These are phyloP conservation scores for Tapirus terrestris DNA, from an alignment of 2,113 vertebrate species.

Conservation along the genomic window DNA sequence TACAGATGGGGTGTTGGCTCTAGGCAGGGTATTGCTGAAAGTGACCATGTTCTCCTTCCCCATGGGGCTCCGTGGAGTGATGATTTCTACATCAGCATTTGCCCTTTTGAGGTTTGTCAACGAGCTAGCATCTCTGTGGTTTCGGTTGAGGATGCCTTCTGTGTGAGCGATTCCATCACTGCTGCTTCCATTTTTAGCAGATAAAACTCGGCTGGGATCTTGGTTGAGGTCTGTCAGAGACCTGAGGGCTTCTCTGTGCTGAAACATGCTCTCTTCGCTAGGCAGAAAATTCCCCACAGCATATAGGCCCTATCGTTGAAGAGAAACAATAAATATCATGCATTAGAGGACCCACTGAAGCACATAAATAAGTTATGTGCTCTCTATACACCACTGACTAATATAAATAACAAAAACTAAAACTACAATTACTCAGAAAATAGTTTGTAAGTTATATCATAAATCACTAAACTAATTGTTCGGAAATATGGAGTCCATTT, in stretches of 20 bases:
- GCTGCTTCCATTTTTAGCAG: conserved; percentile 91
- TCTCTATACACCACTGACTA: background rate
- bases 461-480: background rate
- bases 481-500: background rate
- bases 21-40: conserved; percentile 97
- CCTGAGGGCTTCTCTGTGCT: conserved; percentile 87
- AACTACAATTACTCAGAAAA: background rate
- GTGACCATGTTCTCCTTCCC: conserved; percentile 97
- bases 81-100: conserved; percentile 95
- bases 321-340: conserved; percentile 68
- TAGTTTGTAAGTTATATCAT: background rate
- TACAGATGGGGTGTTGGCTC: conserved; percentile 93
- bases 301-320: conserved; percentile 91
- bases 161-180: conserved; percentile 89
- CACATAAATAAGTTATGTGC: background rate
- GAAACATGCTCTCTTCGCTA: conserved; percentile 89
- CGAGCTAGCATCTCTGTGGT: conserved; percentile 89
- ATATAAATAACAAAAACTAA: background rate
- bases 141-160: conserved; percentile 92
- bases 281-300: conserved; percentile 97
- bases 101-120: conserved; percentile 91
- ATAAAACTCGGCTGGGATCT: conserved; percentile 91
- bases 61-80: conserved; percentile 92
- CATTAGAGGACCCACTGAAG: background rate
- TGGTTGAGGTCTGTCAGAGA: conserved; percentile 94